Evolutionary conservation across 1,140 invertebrate genomes (phyloP).

Genomic region (Diorhabda carinulata): DNA sequence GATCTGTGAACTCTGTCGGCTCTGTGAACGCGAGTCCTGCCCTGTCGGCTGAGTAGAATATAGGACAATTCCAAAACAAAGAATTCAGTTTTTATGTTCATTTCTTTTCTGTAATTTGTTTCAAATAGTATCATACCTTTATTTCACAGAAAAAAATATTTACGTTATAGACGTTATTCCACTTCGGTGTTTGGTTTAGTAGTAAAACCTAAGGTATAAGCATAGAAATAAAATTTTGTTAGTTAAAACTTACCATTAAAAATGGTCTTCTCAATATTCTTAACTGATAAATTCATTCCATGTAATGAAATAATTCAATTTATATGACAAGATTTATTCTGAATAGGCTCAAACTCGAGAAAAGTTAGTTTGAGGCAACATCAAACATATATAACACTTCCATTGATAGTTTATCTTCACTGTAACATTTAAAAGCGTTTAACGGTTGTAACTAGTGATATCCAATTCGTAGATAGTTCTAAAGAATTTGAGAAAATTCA

Average conservation of each 20-base stretch:
- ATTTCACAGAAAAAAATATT: no score
- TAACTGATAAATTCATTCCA: background rate
- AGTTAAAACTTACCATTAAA: background rate
- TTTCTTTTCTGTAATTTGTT: no score
- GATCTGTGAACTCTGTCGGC: no score
- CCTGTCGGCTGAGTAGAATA: no score
- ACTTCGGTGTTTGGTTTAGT: no score
- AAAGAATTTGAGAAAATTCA: conserved; percentile 18
- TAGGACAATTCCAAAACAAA: no score
- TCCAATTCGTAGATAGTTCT: background rate
- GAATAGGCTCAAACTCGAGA: conserved; percentile 19
- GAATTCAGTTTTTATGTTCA: no score
- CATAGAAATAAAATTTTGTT: no score
- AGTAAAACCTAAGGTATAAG: no score
- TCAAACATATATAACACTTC: conserved; percentile 14
- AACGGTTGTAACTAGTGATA: background rate
- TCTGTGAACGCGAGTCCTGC: no score
- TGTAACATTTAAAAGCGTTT: background rate
- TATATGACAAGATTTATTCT: conserved; percentile 6
- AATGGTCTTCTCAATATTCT: background rate
- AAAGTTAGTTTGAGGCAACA: conserved; percentile 9
- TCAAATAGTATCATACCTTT: no score
- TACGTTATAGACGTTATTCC: no score
- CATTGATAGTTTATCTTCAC: background rate
- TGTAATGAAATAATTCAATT: background rate